Base-by-base conservation (phyloP, 1,140 invertebrate species). In the Drosophila busckii region DNA sequence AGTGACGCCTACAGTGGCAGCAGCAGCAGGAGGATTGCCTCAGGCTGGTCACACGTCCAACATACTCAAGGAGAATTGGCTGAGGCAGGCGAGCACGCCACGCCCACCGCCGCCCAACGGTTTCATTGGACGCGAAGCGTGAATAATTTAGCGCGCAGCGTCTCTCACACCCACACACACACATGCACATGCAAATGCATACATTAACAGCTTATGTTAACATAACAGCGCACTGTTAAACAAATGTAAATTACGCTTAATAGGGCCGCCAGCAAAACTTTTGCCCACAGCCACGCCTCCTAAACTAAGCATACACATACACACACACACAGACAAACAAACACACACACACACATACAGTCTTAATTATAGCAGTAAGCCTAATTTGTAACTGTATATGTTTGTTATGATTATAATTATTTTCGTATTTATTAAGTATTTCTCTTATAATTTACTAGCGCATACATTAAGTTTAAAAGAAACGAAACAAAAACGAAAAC, bases 71-170 rank as follows among this genome's bases (percentile, higher is more conserved):
- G 84, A 86, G 29, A 84, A 78, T 53, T 86, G 84, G 84, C 46
- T 86, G 25, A 42, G 64, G 9, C 64, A 80, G 44, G 15, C 53
- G 15, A 55, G 45, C 9, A 37, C 61, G 32, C 26, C 66, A 22
- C 50, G 68, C 26, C 70, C 67, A 9, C 84, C 80, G 17, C 84
- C 84, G 4, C 83, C 83, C 2, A 86, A 86, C 41, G 84, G 84
- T 49, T 86, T 86, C 55, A 84, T 86, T n/a, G 84, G 84, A 13
- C 68, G 80, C 41, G 84, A 86, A 46, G 66, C 73, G 58, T 84
- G 78, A 62, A 41, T 3, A n/a, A n/a, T n/a, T n/a, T n/a, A 6
- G 4, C 6, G 25, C 32, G 25, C 22, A 17, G 25, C 3, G 44
- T 52, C 17, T 6, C 15, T 23, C 20, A 35, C 19, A 41, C 20